A percentile compares a stretch with the other conserved stretches of the same genome.
Conservation (phyloP, 2,888 invertebrate species). For the Ennomos erosarius region DNA sequence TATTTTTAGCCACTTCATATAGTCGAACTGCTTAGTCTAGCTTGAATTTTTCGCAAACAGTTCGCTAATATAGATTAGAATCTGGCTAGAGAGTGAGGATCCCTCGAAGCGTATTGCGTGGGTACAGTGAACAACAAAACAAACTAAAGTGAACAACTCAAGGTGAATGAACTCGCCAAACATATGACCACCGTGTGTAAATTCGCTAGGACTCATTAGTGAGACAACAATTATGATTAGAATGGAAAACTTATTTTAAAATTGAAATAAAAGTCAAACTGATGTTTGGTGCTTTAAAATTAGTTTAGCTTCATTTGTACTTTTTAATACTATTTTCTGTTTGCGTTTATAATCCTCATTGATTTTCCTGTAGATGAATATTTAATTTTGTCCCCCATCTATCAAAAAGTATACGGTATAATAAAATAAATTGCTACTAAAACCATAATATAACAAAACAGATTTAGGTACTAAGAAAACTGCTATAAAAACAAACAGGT, state of each 20-base stretch:
- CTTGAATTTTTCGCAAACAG: background rate
- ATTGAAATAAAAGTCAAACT: constrained; percentile 47
- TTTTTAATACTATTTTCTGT: constrained; percentile 1
- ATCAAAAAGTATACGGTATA: too few species aligned
- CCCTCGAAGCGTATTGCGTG: constrained; percentile 37
- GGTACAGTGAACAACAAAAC: constrained; percentile 58
- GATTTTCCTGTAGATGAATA: too few species aligned
- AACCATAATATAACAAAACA: background rate
- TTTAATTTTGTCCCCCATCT: too few species aligned
- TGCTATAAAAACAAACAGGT: background rate
- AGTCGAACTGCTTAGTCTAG: background rate
- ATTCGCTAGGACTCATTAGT: constrained; percentile 81
- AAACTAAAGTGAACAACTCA: constrained; percentile 78
- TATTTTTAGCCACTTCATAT: background rate
- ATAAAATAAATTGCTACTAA: too few species aligned
- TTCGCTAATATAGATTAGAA: background rate
- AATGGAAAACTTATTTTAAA: constrained; percentile 49
- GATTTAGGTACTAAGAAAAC: background rate
- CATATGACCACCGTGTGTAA: constrained; percentile 85
- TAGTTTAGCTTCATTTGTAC: constrained; percentile 24
- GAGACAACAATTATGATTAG: constrained; percentile 50
- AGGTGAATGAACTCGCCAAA: constrained; percentile 79
- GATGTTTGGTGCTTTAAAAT: constrained; percentile 46
- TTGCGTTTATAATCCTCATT: too few species aligned
- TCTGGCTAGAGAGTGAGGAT: background rate